These are phyloP conservation scores for Drosophila oshimai DNA, from an alignment of 1,140 invertebrate genomes.

Conservation along the genomic window DNA sequence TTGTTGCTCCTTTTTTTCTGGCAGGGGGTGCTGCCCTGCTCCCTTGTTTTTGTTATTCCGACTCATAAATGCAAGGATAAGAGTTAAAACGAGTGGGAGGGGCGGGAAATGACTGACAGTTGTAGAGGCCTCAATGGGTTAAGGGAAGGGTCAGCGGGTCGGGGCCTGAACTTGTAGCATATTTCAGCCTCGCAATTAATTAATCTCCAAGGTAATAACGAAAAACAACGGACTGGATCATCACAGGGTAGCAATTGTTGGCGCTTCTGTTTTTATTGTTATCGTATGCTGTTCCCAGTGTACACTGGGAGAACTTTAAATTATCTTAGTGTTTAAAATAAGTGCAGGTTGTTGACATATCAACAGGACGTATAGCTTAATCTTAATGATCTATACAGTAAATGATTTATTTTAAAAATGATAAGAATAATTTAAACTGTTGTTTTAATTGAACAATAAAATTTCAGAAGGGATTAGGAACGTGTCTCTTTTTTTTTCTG, in stretches of 20 bases:
- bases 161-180: conserved; percentile 62
- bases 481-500: not conserved
- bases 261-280: conserved; percentile 66
- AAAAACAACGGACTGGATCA: conserved; percentile 36
- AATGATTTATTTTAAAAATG: not conserved
- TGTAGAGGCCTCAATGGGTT: not conserved
- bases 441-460: too few species aligned
- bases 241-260: conserved; percentile 61
- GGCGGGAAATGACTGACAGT: conserved; percentile 67
- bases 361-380: too few species aligned
- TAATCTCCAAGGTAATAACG: conserved; percentile 79
- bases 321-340: too few species aligned
- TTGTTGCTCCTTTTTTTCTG: conserved; percentile 27
- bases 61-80: conserved; percentile 63
- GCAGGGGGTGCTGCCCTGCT: not conserved
- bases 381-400: too few species aligned
- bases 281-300: conserved; percentile 11
- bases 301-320: conserved; percentile 22
- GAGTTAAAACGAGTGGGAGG: conserved; percentile 11
- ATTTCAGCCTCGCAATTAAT: conserved; percentile 74
- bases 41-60: conserved; percentile 28
- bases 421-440: not conserved
- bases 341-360: too few species aligned
- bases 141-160: not conserved
- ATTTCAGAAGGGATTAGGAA: too few species aligned